These are phyloP conservation scores for Poecile montanus DNA, from an alignment of 2,797 vertebrate species.

Conservation along the genomic window DNA sequence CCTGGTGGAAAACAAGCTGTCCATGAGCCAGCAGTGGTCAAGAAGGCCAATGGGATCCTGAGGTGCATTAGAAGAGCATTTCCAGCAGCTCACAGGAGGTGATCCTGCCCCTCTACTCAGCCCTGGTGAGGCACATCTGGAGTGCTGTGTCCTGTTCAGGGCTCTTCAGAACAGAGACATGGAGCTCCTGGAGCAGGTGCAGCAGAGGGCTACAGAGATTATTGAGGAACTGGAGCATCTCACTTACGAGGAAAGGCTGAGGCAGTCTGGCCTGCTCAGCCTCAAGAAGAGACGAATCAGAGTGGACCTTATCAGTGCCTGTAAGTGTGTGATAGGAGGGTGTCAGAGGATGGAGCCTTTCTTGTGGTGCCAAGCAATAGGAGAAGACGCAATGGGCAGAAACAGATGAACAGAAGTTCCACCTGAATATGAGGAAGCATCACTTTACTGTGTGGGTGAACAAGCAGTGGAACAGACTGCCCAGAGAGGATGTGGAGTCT, in stretches of 20 bases:
- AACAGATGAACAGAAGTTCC: background rate
- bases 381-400: background rate
- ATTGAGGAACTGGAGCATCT: background rate
- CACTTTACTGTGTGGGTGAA: rapidly evolving
- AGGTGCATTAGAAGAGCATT: background rate
- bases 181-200: background rate
- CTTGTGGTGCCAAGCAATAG: background rate
- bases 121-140: background rate
- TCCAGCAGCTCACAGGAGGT: background rate
- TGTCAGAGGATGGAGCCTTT: background rate
- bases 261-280: background rate
- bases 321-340: background rate
- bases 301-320: background rate
- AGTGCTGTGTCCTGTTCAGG: background rate
- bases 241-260: background rate
- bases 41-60: background rate
- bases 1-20: background rate
- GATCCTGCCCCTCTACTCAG: background rate
- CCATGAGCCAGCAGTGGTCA: background rate
- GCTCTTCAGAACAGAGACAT: background rate
- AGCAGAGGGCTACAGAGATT: background rate
- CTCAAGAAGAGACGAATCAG: background rate
- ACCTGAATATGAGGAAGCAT: background rate
- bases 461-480: background rate
- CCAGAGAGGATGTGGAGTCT: background rate